These are phyloP conservation scores for Limnephilus marmoratus DNA, from an alignment of 2,888 invertebrate genomes.

Conservation along the genomic window DNA sequence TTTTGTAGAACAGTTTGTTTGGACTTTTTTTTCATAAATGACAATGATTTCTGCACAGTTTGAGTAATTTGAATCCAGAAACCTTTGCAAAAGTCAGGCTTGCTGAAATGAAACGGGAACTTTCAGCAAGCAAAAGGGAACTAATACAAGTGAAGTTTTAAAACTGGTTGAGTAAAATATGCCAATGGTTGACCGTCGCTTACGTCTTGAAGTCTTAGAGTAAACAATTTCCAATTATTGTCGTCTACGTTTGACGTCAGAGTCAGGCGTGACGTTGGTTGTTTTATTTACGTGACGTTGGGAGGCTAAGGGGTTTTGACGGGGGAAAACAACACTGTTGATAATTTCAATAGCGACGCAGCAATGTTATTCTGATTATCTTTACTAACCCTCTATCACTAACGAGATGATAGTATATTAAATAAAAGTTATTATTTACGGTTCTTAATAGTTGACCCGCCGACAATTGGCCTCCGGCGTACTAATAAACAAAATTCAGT, in stretches of 20 bases:
- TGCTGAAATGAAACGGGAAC: neutral
- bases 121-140: neutral
- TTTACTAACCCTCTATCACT: no score
- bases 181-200: slow-evolving; percentile 29
- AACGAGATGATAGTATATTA: no score
- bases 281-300: neutral
- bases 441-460: no score
- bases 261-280: neutral
- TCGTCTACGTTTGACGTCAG: neutral
- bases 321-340: neutral
- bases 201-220: neutral
- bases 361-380: neutral
- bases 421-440: no score
- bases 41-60: neutral
- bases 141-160: slow-evolving; percentile 25
- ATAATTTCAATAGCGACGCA: neutral
- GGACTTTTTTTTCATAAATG: neutral
- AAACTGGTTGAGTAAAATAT: slow-evolving; percentile 29
- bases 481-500: no score
- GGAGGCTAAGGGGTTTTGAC: neutral
- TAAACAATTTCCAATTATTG: neutral
- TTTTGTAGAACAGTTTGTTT: neutral
- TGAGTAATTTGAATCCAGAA: slow-evolving; percentile 6
- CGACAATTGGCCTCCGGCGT: no score
- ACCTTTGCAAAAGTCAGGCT: slow-evolving; percentile 22